These are phyloP conservation scores for Sparus aurata DNA, from an alignment of 2,797 vertebrate genomes.

Conservation along the genomic window DNA sequence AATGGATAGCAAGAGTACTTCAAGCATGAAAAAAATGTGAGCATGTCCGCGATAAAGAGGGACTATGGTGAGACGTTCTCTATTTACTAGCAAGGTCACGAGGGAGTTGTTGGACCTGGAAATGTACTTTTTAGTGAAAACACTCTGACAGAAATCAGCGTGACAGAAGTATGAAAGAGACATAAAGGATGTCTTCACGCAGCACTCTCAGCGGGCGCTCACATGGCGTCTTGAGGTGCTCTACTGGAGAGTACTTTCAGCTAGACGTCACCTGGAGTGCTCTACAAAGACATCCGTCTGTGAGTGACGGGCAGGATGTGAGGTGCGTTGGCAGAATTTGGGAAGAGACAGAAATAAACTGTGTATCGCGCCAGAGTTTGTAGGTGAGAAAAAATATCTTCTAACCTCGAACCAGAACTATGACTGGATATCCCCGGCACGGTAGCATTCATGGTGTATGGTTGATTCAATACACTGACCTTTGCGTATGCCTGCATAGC, in stretches of 20 bases:
- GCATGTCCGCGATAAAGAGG: slow-evolving; percentile 62
- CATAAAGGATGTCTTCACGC: slow-evolving; percentile 53
- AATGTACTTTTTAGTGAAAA: slow-evolving; percentile 63
- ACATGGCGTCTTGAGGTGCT: slow-evolving; percentile 56
- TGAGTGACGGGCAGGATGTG: slow-evolving; percentile 24
- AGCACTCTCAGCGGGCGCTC: slow-evolving; percentile 50
- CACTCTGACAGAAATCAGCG: slow-evolving; percentile 55
- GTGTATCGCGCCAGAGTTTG: not conserved
- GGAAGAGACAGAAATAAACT: slow-evolving; percentile 8
- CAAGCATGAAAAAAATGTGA: slow-evolving; percentile 61
- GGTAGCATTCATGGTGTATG: not conserved
- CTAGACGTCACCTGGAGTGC: slow-evolving; percentile 38
- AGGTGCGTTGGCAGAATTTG: slow-evolving; percentile 25
- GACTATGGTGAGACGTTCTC: slow-evolving; percentile 49
- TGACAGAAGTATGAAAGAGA: slow-evolving; percentile 64
- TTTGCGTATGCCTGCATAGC: slow-evolving; percentile 97
- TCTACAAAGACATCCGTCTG: slow-evolving; percentile 46
- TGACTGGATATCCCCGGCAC: not conserved
- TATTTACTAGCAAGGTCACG: slow-evolving; percentile 48
- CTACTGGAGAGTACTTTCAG: slow-evolving; percentile 44
- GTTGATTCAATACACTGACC: slow-evolving; percentile 80
- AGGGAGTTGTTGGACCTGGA: slow-evolving; percentile 59
- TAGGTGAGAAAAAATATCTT: not conserved
- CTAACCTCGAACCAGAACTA: not conserved
- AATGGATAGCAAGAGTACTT: slow-evolving; percentile 31